Base-by-base conservation (phyloP, 2,113 vertebrate species). In the Tenebrosternarchus preto region DNA sequence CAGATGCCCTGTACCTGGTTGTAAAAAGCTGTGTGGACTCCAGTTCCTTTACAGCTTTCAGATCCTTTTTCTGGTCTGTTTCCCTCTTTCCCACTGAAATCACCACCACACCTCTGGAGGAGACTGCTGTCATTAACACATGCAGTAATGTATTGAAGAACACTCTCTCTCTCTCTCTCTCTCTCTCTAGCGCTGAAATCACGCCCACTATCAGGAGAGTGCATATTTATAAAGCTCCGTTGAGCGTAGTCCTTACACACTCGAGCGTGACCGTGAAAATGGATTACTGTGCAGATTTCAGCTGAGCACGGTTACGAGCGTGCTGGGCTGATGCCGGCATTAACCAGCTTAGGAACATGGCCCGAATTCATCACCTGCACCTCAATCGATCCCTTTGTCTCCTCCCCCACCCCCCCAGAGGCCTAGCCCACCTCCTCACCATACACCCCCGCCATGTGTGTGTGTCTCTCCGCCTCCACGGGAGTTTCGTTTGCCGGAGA, bases 201-300 rank as follows among this genome's bases (percentile, higher is more conserved):
- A 20, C 70, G 77, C 78, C 59, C 66, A 80, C 73, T 27, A 73
- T 29, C 15, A 76, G 50, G 53, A 82, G 33, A 27, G 76, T 9
- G 50, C 50, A 60, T 81, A 81, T 83, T 83, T 83, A 81, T 76
- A 79, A 66, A 78, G 76, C 76, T 68, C 56, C 63, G 74, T 64
- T 50, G 31, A 76, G 73, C 43, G 67, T 64, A 59, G 70, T 27
- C 46, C 53, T 25, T 64, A 80, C 71, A 84, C 79, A 77, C 60
- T 68, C 67, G 75, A 70, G 82, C 73, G 77, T 84, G 80, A 84
- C 85, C 80, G 82, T 86, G 80, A 84, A 86, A 86, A 84, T 80
- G 69, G 77, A 86, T 84, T 86, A 82, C 80, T 73, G 63, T 78
- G 77, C 80, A 82, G 56, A 84, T 82, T 82, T 76, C 80, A 82